Base-by-base conservation (phyloP, 2,113 vertebrate genomes). In the Pelecanus crispus region DNA sequence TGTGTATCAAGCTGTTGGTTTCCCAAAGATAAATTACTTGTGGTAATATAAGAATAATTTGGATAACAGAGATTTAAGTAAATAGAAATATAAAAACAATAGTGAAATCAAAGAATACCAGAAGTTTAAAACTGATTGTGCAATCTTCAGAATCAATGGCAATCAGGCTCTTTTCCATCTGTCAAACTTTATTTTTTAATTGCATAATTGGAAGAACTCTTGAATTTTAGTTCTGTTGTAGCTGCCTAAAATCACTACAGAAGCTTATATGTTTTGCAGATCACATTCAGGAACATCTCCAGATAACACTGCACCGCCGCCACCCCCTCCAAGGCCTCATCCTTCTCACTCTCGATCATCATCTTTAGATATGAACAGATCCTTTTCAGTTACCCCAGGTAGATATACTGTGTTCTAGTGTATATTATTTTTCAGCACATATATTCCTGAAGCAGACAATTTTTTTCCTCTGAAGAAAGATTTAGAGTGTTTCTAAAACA, bases 221-320 rank as follows among this genome's bases (percentile, higher is more conserved):
- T 17, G n/a, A 77, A 24, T 49, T 89, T 87, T 86, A 38, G 2
- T 62, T 92, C 32, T 90, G 44, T 80, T 80, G 32, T 62, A 85
- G 61, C 53, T 66, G 40, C 58, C 50, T 81, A 74, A 92, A 90
- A 58, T 91, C 47, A 80, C 59, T 90, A 68, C 61, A 75, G 66
- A 91, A 65, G 18, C 83, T 87, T 81, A 5, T 86, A 25, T 94
- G 19, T 97, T 96, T 98, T 97, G 84, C 97, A 99, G 99, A 94
- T 99, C 99, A 88, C 99, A 99, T 98, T 99, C 99, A n/a, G 99
- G 99, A 78, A 98, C 99, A 5, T 99, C 99, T 86, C 99, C 99
- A 42, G 99, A 99, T 91, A 98, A 95, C 71, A 80, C 98, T 50
- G 99, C 99, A 2, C 99, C 99, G 0, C 99, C 99, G 2, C 99